phyloP scores from a whole-genome alignment of 2,113 vertebrate species.

The Ovis canadensis region DNA sequence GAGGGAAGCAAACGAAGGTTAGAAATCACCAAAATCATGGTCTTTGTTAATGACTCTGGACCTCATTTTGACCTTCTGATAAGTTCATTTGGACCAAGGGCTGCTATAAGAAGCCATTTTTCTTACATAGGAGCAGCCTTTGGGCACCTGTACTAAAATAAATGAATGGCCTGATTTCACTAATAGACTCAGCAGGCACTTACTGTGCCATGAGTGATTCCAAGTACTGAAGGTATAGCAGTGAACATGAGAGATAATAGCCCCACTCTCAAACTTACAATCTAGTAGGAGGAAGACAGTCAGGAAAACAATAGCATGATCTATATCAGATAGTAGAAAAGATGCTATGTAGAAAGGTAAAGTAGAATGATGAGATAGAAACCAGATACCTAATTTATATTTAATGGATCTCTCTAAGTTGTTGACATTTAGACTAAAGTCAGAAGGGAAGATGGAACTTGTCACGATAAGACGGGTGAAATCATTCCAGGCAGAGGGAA shows the following conservation, averaged over 20 bases:
- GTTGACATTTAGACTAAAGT: neutral
- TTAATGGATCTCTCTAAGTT: neutral
- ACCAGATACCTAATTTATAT: neutral
- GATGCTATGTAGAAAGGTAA: neutral
- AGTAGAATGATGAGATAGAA: neutral
- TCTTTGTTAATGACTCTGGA: neutral
- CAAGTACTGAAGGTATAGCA: neutral
- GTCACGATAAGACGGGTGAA: neutral
- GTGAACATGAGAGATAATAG: neutral
- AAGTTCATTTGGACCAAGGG: neutral
- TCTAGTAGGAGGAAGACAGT: neutral
- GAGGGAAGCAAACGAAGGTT: neutral
- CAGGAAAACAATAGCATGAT: neutral
- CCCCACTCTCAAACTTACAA: neutral
- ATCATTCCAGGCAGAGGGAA: neutral
- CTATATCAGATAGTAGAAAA: neutral
- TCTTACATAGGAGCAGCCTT: neutral
- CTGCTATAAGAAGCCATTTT: neutral
- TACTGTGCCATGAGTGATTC: neutral
- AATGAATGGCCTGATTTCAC: neutral
- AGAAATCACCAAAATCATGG: neutral
- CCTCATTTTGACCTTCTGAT: neutral
- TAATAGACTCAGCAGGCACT: neutral
- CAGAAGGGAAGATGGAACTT: neutral
- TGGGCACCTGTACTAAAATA: neutral